Percentiles rank a stretch among this genome's conserved stretches.
Evolutionary conservation across 2,113 vertebrate genomes (phyloP).

Genomic region (Caloenas nicobarica): DNA sequence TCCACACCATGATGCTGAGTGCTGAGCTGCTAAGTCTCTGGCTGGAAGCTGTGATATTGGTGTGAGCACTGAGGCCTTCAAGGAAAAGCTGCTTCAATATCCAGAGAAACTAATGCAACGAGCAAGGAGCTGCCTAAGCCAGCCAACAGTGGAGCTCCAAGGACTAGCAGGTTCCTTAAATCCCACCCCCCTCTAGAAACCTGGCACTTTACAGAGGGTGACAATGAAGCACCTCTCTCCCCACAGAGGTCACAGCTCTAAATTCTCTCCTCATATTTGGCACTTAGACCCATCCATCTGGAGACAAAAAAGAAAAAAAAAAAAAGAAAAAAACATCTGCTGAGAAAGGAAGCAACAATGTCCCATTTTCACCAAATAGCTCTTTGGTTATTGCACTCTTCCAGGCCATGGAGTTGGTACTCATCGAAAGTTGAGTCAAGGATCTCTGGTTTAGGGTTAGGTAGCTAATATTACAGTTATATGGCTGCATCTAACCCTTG

Average conservation of each 20-base stretch:
- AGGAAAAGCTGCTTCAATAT: neutral
- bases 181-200: neutral
- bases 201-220: neutral
- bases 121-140: neutral
- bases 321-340: neutral
- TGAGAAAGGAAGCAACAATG: neutral
- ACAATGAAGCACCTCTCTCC: neutral
- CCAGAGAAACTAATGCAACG: rapidly evolving
- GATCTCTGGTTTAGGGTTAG: neutral
- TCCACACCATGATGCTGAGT: neutral
- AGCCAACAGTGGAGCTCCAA: neutral
- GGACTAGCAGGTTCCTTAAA: neutral
- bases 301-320: neutral
- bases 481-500: neutral
- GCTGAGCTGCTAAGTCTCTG: neutral
- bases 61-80: neutral
- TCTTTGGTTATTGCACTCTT: neutral
- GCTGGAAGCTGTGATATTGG: neutral
- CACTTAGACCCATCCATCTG: neutral
- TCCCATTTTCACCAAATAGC: neutral
- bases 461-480: neutral
- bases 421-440: neutral
- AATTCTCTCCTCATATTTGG: neutral
- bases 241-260: neutral
- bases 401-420: neutral